These are phyloP conservation scores for Indicator maculatus DNA, from an alignment of 2,113 vertebrate species.

Conservation along the genomic window DNA sequence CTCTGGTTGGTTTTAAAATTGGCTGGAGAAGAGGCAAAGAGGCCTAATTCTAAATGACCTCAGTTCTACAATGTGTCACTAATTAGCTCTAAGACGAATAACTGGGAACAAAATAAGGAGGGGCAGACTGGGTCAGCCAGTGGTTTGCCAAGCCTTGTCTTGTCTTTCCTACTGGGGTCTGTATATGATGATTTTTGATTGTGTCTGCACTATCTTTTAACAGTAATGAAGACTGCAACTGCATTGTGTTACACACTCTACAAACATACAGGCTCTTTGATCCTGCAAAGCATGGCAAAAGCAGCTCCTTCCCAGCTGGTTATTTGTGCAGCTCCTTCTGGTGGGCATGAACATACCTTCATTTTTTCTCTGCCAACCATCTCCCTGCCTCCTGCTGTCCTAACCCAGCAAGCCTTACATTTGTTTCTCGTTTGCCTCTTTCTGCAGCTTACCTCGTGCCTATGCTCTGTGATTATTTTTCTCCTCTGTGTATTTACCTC, in stretches of 20 bases:
- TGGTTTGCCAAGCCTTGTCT: constrained; percentile 28
- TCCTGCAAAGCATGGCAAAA: neutral
- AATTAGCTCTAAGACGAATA: constrained; percentile 12
- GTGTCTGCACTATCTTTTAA: neutral
- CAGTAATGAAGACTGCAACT: neutral
- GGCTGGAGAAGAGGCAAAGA: constrained; percentile 11
- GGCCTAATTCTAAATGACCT: constrained; percentile 4
- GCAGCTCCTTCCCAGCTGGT: neutral
- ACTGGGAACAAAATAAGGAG: constrained; percentile 26
- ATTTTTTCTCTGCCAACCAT: neutral
- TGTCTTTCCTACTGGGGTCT: neutral
- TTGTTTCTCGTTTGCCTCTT: neutral
- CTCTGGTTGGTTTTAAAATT: constrained; percentile 27
- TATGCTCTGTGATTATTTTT: neutral
- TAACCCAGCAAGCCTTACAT: neutral
- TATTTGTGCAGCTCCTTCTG: neutral
- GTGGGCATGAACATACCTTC: neutral
- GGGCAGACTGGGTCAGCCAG: constrained; percentile 16
- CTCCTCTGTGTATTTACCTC: neutral
- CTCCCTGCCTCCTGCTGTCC: neutral
- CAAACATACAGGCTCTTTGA: neutral
- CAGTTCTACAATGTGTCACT: constrained; percentile 6
- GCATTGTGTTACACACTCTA: neutral
- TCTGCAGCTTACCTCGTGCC: neutral
- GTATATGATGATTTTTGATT: neutral